phyloP scores from a whole-genome alignment of 2,888 invertebrate species.

The Polietes domitor region DNA sequence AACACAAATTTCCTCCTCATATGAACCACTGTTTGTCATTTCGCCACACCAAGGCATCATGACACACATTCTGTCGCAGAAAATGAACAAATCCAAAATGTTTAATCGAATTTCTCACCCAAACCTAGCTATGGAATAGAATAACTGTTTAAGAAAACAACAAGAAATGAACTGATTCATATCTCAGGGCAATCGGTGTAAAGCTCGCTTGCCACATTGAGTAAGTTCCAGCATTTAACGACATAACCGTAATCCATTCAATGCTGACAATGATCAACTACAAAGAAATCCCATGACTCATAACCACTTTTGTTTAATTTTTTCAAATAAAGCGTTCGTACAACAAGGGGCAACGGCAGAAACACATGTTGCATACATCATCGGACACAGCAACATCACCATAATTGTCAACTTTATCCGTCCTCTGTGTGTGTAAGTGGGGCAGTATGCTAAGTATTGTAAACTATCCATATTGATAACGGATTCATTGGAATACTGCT shows the following conservation, averaged over 20 bases:
- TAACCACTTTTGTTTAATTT: slow-evolving; percentile 17
- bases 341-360: slow-evolving; percentile 21
- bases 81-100: not conserved
- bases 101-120: slow-evolving; percentile 1
- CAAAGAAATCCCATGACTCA: slow-evolving; percentile 28
- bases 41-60: slow-evolving; percentile 4
- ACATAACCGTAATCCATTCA: slow-evolving; percentile 3
- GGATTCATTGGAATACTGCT: too few relatives aligned
- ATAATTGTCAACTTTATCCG: not conserved
- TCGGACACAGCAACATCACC: slow-evolving; percentile 38
- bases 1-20: too few relatives aligned
- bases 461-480: not conserved
- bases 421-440: not conserved
- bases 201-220: not conserved
- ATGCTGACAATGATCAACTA: slow-evolving; percentile 9
- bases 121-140: not conserved
- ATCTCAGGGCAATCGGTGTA: slow-evolving; percentile 1
- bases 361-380: slow-evolving; percentile 61
- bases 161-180: slow-evolving; percentile 22
- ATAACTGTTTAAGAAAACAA: not conserved
- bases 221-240: not conserved
- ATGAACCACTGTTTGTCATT: too few relatives aligned
- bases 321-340: not conserved
- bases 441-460: not conserved
- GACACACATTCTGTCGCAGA: not conserved